Conservation (phyloP, 2,113 vertebrate species). For the Indicator maculatus region DNA sequence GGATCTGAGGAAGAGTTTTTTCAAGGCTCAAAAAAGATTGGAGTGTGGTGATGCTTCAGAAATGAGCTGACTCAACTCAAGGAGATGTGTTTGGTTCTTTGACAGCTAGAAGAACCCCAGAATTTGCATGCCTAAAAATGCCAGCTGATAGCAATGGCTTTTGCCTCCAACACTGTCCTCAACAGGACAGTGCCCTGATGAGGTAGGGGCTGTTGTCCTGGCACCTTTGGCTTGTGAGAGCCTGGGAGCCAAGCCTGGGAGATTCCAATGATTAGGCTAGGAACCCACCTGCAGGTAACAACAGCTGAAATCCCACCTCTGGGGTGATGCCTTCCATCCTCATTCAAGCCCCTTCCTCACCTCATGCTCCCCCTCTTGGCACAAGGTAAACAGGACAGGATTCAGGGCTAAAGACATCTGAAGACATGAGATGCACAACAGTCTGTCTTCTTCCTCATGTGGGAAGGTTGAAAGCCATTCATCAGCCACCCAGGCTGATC, state of each 20-base stretch:
- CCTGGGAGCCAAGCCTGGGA: neutral
- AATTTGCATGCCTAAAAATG: neutral
- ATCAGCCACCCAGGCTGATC: neutral
- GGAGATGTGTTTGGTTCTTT: neutral
- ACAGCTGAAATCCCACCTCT: neutral
- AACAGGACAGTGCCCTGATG: neutral
- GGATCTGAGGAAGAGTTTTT: neutral
- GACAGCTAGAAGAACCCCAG: neutral
- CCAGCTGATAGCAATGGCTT: neutral
- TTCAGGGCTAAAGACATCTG: neutral
- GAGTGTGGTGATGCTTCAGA: neutral
- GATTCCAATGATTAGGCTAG: neutral
- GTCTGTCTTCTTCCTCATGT: neutral
- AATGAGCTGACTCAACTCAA: neutral
- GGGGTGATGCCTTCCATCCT: neutral
- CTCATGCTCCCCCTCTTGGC: neutral
- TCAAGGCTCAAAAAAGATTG: neutral
- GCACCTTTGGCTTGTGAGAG: neutral
- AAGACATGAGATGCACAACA: rapidly evolving
- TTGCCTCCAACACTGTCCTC: neutral
- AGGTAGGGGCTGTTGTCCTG: neutral
- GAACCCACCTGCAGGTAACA: neutral
- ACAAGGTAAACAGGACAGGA: rapidly evolving
- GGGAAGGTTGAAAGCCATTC: neutral
- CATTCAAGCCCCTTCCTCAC: neutral